Base-by-base conservation (phyloP, 2,113 vertebrate genomes). In the Empidonax alnorum region DNA sequence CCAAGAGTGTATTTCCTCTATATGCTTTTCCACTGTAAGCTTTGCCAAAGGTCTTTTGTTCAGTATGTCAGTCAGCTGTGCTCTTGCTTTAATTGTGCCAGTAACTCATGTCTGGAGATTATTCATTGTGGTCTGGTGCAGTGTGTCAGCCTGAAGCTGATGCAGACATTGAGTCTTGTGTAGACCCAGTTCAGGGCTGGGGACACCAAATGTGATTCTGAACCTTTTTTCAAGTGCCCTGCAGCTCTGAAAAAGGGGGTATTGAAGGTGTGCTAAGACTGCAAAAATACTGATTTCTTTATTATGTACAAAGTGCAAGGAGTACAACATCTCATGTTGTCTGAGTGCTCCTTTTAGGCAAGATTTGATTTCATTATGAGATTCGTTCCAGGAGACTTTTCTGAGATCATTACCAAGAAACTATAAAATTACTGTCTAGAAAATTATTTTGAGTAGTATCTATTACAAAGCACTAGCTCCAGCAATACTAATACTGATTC, bases 31-130 rank as follows among this genome's bases (percentile, higher is more conserved):
- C 71, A 50, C 46, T 65, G 65, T 14, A 58, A 79, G 89, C 63
- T 78, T 79, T 87, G 89, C 94, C 94, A 96, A 63, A 85, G 46
- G 42, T 76, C 81, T 95, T 93, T 79, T 95, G 73, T 93, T 95
- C 41, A 25, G 30, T 33, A 4, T 78, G 62, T 91, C 95, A 89
- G 87, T 91, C 91, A 93, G 77, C 87, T 87, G 80, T 56, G 61
- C 73, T 94, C 42, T 61, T 81, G 91, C 58, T 93, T 90, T 80
- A 85, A 79, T 46, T 77, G 91, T 93, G 89, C 91, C 82, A 83
- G 72, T 87, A 97, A 91, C 30, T 93, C 78, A 25, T 10, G 77
- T 49, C 91, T 96, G 81, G 77, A 95, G 69, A 82, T 84, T 58
- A 62, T 93, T 94, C 80, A 42, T 88, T 77, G 68, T 77, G 55